Evolutionary conservation across 2,797 vertebrate genomes (phyloP), one percentile per base, ranked within the genome.

Genomic region (Buceros bicornis): DNA sequence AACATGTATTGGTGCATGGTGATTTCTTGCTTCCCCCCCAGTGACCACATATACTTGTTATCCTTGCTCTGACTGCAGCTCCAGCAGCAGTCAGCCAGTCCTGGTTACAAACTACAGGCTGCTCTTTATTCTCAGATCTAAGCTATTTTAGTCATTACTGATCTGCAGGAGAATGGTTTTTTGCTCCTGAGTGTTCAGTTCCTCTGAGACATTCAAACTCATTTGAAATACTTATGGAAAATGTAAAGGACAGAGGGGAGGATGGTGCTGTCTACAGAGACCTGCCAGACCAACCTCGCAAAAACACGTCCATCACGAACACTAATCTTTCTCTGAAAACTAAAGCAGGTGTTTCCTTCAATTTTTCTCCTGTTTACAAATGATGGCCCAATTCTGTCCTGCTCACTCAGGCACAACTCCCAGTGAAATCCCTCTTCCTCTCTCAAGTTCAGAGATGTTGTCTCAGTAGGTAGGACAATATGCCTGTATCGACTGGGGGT

Each of bases 341-440:
- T n/a, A 35, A 61, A 60, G 91, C 86, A 94, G 87, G 64, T 35
- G 89, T 45, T 95, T 65, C 67, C 90, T 84, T 69, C 87, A 50
- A 3, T 87, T 67, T 93, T 86, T 66, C 70, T 90, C 60, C 77
- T 87, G 73, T 64, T 80, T 48, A 11, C 86, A 64, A 83, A 31
- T 17, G 31, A 60, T 35, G 91, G 93, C 86, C 90, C 93, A 93
- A 58, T 94, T 95, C 91, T 89, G 91, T 97, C 91, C 93, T 74
- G 86, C 86, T 95, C 47, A 6, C 56, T 87, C 88, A 93, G 83
- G 78, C 83, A 89, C 74, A 61, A 13, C 53, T 93, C 74, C 85
- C 72, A 58, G 21, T 3, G 91, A 95, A 76, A 87, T 50, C 48
- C 28, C 24, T 31, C 45, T 61, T 37, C 35, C 58, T 45, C 77